Evolutionary conservation across 2,888 invertebrate genomes (phyloP).

Genomic region (Chrysina gloriosa): DNA sequence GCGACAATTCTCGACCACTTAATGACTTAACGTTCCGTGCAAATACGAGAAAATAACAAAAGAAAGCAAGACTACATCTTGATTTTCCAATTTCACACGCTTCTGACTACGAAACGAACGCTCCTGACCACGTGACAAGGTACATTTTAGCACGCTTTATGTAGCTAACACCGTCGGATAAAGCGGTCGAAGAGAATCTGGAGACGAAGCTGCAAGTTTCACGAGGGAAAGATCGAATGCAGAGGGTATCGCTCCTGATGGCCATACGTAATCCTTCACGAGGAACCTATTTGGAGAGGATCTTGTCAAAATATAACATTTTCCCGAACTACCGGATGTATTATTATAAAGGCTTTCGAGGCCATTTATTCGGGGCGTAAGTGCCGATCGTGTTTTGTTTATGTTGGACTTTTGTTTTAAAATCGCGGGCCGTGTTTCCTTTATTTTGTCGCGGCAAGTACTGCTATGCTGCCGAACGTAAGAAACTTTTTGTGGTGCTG

Average conservation of each 20-base stretch:
- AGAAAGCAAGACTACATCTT: constrained; percentile 60
- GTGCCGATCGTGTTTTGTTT: constrained; percentile 36
- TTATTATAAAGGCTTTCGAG: constrained; percentile 51
- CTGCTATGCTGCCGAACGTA: too few relatives aligned
- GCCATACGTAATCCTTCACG: constrained; percentile 54
- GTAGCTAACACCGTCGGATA: constrained; percentile 15
- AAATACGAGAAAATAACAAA: constrained; percentile 36
- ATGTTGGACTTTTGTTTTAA: constrained; percentile 29
- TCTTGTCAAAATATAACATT: constrained; percentile 57
- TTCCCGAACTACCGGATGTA: constrained; percentile 51
- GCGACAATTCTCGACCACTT: not conserved
- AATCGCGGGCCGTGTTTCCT: constrained; percentile 10
- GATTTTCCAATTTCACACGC: constrained; percentile 66
- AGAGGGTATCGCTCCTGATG: constrained; percentile 50
- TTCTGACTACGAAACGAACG: constrained; percentile 61
- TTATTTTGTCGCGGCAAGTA: not conserved
- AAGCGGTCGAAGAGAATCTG: constrained; percentile 9
- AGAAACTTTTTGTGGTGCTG: too few relatives aligned
- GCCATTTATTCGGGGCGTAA: constrained; percentile 43
- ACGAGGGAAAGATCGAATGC: constrained; percentile 38
- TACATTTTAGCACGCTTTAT: constrained; percentile 7
- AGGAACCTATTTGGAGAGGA: constrained; percentile 55
- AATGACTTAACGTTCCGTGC: constrained; percentile 1
- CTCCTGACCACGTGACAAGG: constrained; percentile 59
- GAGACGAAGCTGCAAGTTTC: constrained; percentile 11